A percentile compares a stretch with the other conserved stretches of the same genome.
Evolutionary conservation across 2,888 invertebrate genomes (phyloP).

Genomic region (Bellardia bayeri): DNA sequence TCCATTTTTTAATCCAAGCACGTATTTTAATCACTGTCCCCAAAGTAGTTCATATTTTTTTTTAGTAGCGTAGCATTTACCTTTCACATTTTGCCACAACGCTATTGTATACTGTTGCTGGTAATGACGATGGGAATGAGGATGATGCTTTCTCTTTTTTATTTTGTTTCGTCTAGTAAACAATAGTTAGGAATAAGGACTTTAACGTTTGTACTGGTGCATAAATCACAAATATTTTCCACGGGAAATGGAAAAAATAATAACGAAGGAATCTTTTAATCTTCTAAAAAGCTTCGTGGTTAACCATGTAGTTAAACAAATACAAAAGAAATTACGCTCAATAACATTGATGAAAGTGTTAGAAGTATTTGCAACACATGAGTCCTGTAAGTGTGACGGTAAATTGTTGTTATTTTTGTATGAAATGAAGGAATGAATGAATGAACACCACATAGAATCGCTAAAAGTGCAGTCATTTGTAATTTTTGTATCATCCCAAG

Average conservation of each 20-base stretch:
- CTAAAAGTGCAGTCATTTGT: slow-evolving; percentile 65
- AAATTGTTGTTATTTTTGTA: neutral
- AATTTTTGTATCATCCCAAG: neutral
- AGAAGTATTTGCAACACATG: slow-evolving; percentile 64
- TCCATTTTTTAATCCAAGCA: slow-evolving; percentile 69
- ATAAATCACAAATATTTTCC: slow-evolving; percentile 70
- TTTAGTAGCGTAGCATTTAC: slow-evolving; percentile 31
- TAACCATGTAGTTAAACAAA: slow-evolving; percentile 66
- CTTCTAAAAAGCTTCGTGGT: slow-evolving; percentile 74
- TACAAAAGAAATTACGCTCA: slow-evolving; percentile 70
- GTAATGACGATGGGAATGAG: slow-evolving; percentile 5
- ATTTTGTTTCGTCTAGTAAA: neutral
- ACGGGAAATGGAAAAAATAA: neutral
- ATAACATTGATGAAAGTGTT: slow-evolving; percentile 72
- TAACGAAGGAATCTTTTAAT: slow-evolving; percentile 69
- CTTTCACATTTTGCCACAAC: slow-evolving; percentile 24
- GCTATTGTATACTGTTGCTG: neutral
- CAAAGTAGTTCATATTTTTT: slow-evolving; percentile 62
- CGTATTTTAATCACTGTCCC: slow-evolving; percentile 76
- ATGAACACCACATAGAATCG: neutral
- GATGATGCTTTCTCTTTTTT: neutral
- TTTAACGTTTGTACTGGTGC: slow-evolving; percentile 8
- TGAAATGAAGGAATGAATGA: slow-evolving; percentile 42
- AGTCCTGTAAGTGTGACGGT: slow-evolving; percentile 42
- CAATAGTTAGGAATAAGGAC: slow-evolving; percentile 31